These are phyloP conservation scores for Platyura marginata DNA, from an alignment of 1,140 invertebrate genomes.

Conservation along the genomic window DNA sequence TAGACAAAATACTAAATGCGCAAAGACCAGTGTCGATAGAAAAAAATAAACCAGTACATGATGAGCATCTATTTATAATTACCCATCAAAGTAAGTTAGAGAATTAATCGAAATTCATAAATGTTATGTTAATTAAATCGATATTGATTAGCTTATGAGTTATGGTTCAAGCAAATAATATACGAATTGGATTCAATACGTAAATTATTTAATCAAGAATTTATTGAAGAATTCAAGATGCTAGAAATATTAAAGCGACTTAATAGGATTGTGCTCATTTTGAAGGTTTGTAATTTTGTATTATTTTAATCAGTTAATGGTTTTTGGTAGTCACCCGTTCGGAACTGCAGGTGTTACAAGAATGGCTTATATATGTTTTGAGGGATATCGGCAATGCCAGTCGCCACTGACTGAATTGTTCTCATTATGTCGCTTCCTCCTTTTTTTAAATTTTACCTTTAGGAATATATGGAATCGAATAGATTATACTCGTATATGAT, in stretches of 20 bases:
- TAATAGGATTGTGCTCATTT: slow-evolving; percentile 79
- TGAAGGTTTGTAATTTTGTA: slow-evolving; percentile 49
- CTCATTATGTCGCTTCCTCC: too few species aligned
- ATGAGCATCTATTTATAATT: slow-evolving; percentile 95
- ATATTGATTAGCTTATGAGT: slow-evolving; percentile 70
- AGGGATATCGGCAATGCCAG: too few species aligned
- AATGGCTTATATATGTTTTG: too few species aligned
- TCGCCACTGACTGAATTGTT: too few species aligned
- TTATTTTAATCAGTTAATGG: too few species aligned
- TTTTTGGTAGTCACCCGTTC: too few species aligned
- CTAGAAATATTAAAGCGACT: slow-evolving; percentile 83
- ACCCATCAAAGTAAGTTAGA: slow-evolving; percentile 78
- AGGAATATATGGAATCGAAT: too few species aligned
- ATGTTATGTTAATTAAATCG: slow-evolving; percentile 1
- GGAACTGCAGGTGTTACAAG: too few species aligned
- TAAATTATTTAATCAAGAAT: slow-evolving; percentile 52
- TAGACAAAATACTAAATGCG: slow-evolving; percentile 75
- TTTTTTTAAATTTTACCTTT: too few species aligned
- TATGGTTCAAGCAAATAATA: slow-evolving; percentile 99
- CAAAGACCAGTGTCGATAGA: slow-evolving; percentile 67
- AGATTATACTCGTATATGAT: too few species aligned
- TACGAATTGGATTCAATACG: slow-evolving; percentile 90
- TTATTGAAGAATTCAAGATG: slow-evolving; percentile 80
- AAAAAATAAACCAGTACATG: slow-evolving; percentile 60
- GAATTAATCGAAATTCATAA: not conserved